Conservation (phyloP, 2,888 invertebrate genomes). For the Steinernema hermaphroditum region DNA sequence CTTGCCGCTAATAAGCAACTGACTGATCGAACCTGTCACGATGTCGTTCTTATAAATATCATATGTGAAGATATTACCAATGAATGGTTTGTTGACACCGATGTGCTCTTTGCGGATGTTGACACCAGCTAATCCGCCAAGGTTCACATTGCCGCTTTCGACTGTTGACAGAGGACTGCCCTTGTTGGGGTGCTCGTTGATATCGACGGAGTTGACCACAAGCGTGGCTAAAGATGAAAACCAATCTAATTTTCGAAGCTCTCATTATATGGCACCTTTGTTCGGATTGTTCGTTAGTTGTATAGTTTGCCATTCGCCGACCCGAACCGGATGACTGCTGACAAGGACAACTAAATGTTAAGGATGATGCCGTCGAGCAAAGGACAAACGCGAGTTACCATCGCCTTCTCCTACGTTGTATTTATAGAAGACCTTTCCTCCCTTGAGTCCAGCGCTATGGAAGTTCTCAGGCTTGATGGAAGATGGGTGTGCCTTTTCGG, state of each 20-base stretch:
- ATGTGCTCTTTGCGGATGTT: constrained; percentile 15
- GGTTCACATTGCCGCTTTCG: constrained; percentile 20
- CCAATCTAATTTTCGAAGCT: background rate
- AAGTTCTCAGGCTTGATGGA: constrained; percentile 32
- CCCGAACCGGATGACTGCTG: constrained; percentile 27
- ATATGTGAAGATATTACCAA: background rate
- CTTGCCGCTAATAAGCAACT: constrained; percentile 47
- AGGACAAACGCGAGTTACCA: constrained; percentile 38
- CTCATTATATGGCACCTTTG: constrained; percentile 34
- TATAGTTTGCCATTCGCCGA: constrained; percentile 53
- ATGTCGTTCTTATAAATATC: background rate
- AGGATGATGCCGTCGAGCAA: background rate
- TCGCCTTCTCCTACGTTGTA: constrained; percentile 56
- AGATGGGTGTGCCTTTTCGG: constrained; percentile 32
- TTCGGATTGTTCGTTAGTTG: constrained; percentile 43
- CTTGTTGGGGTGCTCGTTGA: background rate
- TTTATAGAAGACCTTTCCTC: constrained; percentile 53
- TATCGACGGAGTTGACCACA: constrained; percentile 37
- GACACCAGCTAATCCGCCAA: background rate
- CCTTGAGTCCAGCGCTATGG: constrained; percentile 42
- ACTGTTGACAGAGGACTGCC: background rate
- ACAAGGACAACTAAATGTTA: constrained; percentile 28
- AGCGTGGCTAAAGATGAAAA: constrained; percentile 33
- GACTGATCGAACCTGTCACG: constrained; percentile 48
- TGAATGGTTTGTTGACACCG: constrained; percentile 23